These are phyloP conservation scores for Centropyge bicolor DNA, from an alignment of 2,797 vertebrate genomes.

Conservation along the genomic window DNA sequence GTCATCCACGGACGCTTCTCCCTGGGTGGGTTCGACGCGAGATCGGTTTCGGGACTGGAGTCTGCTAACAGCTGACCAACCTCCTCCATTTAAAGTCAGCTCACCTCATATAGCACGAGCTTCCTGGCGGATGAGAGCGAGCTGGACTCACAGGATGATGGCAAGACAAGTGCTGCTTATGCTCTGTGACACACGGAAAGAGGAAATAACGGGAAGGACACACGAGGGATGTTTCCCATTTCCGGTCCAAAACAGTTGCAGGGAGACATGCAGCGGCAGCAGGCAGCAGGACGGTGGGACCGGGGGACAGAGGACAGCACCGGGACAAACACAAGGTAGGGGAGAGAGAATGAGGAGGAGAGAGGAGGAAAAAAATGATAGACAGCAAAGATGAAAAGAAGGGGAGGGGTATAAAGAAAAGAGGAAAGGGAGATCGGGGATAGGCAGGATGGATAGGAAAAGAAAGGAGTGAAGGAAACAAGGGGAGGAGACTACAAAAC, in stretches of 20 bases:
- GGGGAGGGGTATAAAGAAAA: not conserved
- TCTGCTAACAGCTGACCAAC: not conserved
- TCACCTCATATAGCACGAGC: slow-evolving; percentile 32
- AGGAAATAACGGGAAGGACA: not conserved
- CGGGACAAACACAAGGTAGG: slow-evolving; percentile 74
- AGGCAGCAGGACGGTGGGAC: slow-evolving; percentile 25
- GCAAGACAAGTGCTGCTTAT: slow-evolving; percentile 1
- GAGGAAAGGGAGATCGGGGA: not conserved
- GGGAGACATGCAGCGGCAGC: not conserved
- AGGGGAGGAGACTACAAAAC: slow-evolving; percentile 29
- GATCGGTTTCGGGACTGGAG: not conserved
- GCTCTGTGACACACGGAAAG: not conserved
- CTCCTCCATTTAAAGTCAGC: not conserved
- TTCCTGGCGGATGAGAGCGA: slow-evolving; percentile 15
- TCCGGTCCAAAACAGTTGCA: slow-evolving; percentile 36
- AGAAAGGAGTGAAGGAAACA: not conserved
- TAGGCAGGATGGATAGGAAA: not conserved
- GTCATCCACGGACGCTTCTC: not conserved
- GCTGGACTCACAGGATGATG: not conserved
- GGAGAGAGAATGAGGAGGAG: slow-evolving; percentile 26
- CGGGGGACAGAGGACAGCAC: slow-evolving; percentile 34
- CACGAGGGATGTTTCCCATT: not conserved
- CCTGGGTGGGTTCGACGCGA: not conserved
- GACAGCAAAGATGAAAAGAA: not conserved
- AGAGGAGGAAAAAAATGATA: not conserved